phyloP scores from a whole-genome alignment of 2,888 invertebrate genomes.

The Hirtodrosophila alboralis region DNA sequence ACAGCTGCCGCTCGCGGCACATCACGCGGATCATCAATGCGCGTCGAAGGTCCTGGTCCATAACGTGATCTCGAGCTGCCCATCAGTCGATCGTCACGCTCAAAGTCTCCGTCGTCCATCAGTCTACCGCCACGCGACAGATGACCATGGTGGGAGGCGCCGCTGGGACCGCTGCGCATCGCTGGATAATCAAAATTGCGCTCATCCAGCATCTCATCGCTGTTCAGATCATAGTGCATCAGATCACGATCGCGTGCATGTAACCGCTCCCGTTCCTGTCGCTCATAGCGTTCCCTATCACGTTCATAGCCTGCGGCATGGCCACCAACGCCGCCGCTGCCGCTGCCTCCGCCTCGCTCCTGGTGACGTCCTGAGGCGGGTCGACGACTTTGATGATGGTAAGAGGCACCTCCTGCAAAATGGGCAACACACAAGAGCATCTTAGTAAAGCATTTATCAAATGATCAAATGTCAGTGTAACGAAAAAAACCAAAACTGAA shows the following conservation, averaged over 20 bases:
- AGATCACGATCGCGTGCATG: conserved; percentile 84
- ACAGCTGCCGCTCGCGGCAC: conserved; percentile 82
- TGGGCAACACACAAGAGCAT: conserved; percentile 34
- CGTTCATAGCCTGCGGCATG: conserved; percentile 76
- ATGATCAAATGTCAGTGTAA: conserved; percentile 27
- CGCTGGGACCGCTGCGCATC: conserved; percentile 76
- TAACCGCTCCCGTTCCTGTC: conserved; percentile 81
- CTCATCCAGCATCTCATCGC: conserved; percentile 83
- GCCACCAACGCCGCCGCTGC: conserved; percentile 63
- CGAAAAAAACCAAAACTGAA: conserved; percentile 48
- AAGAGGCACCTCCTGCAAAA: conserved; percentile 83
- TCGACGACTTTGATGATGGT: conserved; percentile 83
- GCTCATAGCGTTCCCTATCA: conserved; percentile 76
- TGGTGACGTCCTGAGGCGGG: conserved; percentile 81
- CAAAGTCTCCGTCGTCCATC: conserved; percentile 82
- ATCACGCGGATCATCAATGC: conserved; percentile 79
- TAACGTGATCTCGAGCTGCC: conserved; percentile 64
- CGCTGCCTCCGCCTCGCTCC: conserved; percentile 73
- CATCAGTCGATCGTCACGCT: conserved; percentile 81
- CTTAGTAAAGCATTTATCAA: conserved; percentile 4
- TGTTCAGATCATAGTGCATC: conserved; percentile 84
- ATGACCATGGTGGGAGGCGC: conserved; percentile 74
- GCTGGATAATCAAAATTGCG: conserved; percentile 83
- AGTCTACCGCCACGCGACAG: conserved; percentile 76
- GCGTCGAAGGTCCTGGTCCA: conserved; percentile 70